phyloP scores from a whole-genome alignment of 2,888 invertebrate species.

The Kryphioiulus occultus region DNA sequence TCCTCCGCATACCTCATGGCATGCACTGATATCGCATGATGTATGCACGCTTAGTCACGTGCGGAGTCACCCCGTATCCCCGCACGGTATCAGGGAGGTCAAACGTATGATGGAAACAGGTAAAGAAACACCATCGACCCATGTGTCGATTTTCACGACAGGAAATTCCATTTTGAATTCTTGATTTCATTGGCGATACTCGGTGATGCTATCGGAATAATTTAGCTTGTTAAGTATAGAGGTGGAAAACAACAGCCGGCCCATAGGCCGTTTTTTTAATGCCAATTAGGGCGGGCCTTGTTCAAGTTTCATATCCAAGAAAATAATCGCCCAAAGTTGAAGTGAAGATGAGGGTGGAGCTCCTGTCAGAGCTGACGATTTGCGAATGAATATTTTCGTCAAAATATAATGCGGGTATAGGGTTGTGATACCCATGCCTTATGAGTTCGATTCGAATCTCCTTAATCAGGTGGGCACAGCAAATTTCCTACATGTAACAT shows the following conservation, averaged over 20 bases:
- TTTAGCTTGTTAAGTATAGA: constrained; percentile 30
- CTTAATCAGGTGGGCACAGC: neutral
- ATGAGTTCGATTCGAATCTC: constrained; percentile 20
- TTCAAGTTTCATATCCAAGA: constrained; percentile 18
- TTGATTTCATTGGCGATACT: constrained; percentile 38
- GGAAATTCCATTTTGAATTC: constrained; percentile 47
- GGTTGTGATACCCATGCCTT: neutral
- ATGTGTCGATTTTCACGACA: constrained; percentile 39
- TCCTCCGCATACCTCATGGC: neutral
- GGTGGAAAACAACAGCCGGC: neutral
- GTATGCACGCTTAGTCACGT: constrained; percentile 12
- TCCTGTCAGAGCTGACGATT: constrained; percentile 24
- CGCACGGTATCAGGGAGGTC: neutral
- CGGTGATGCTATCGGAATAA: constrained; percentile 17
- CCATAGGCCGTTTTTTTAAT: neutral
- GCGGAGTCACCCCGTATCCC: neutral
- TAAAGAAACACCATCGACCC: neutral
- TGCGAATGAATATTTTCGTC: neutral
- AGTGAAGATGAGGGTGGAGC: constrained; percentile 19
- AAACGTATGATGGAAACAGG: neutral
- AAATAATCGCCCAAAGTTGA: neutral
- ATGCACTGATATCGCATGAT: neutral
- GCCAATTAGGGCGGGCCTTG: constrained; percentile 7
- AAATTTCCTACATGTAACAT: neutral
- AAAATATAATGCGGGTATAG: neutral